Conservation (phyloP, 2,888 invertebrate genomes). For the Geophilus truncorum region DNA sequence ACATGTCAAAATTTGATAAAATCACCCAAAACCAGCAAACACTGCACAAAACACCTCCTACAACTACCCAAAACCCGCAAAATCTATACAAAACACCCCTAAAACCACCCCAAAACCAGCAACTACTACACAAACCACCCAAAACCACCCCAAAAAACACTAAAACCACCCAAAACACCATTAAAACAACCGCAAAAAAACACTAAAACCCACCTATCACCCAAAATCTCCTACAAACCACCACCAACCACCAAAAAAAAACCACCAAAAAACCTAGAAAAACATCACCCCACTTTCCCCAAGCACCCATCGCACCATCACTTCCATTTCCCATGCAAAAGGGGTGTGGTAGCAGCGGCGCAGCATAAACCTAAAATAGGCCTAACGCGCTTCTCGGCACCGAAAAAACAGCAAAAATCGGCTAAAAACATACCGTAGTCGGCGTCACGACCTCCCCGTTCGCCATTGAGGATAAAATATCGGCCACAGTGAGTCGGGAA, state of each 20-base stretch:
- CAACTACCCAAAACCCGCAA: too few relatives aligned
- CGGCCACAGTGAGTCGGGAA: constrained; percentile 44
- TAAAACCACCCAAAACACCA: too few relatives aligned
- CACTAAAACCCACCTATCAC: not conserved
- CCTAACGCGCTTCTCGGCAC: not conserved
- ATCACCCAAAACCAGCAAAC: too few relatives aligned
- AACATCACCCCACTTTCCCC: not conserved
- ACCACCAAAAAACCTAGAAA: not conserved
- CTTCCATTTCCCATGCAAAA: not conserved
- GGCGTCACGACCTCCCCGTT: constrained; percentile 43
- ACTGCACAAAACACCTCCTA: too few relatives aligned
- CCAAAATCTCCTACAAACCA: not conserved
- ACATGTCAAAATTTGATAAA: too few relatives aligned
- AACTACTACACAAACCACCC: too few relatives aligned
- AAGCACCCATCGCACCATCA: not conserved
- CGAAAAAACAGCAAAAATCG: not conserved
- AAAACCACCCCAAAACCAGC: too few relatives aligned
- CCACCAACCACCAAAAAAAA: not conserved
- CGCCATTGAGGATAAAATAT: constrained; percentile 48
- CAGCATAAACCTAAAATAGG: too few relatives aligned
- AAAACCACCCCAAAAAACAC: too few relatives aligned
- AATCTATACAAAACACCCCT: too few relatives aligned
- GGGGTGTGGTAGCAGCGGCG: not conserved
- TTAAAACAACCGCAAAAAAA: too few relatives aligned
- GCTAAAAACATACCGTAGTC: constrained; percentile 39